Evolutionary conservation across 2,113 vertebrate species (phyloP), one percentile per base, ranked within the genome.

Genomic region (Callipepla squamata): DNA sequence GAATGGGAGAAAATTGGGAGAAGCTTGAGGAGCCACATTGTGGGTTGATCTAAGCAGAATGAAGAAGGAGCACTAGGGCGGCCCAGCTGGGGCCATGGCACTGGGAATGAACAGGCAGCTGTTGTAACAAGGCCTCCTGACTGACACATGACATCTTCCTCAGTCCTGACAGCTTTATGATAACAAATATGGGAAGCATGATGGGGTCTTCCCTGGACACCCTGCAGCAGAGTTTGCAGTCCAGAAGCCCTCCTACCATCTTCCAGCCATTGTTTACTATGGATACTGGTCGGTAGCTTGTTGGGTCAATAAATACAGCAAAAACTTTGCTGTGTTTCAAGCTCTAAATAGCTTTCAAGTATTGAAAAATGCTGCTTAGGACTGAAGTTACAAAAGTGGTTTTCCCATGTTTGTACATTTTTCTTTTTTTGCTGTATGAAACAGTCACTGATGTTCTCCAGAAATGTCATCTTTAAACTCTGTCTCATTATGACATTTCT

Each of bases 181-280:
- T 20, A 62, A 28, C 32, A 66, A 73, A 66, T 0, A 0, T 66
- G 48, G 70, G 0, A 4, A 48, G 22, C 1, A 1, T 62, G 47
- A 40, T 26, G 57, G 16, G 8, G 6, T 85, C 74, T 34, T 38
- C 25, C 75, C 48, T 14, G 28, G 70, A 55, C 48, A 70, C 26
- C 18, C 25, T 30, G n/a, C 47, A 76, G 22, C 28, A 45, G 10
- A 25, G 22, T 65, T 23, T 65, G 40, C 55, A 73, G 28, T 42
- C 73, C 45, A 61, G 32, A 50, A 90, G 25, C 58, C 70, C 44
- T 76, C 23, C 57, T 42, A 51, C 22, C 40, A 38, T 50, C 47
- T 16, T 82, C 44, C 63, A 82, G 26, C 5, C 72, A 9, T 57
- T n/a, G 18, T 59, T 57, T 55, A 12, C 11, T 53, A 5, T 23